Conservation (phyloP, 1,140 invertebrate genomes). For the Panagrolaimus sp. region DNA sequence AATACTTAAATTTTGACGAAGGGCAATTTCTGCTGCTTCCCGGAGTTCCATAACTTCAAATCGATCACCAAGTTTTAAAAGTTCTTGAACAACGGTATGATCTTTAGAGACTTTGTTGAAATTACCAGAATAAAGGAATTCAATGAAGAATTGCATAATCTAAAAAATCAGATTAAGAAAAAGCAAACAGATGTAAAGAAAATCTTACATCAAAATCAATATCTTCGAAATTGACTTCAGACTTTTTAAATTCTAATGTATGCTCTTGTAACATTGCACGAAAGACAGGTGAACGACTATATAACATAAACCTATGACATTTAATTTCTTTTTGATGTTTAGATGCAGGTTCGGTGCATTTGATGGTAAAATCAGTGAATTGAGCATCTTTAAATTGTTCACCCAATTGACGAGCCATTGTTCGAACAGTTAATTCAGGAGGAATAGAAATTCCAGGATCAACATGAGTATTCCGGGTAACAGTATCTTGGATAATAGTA, state of each 20-base stretch:
- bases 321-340: conserved; percentile 40
- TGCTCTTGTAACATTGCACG: conserved; percentile 57
- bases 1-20: conserved; percentile 27
- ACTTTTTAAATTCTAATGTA: conserved; percentile 45
- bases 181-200: conserved; percentile 20
- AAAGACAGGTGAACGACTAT: conserved; percentile 60
- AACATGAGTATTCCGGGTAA: conserved; percentile 42
- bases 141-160: conserved; percentile 48
- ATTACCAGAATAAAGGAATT: conserved; percentile 50
- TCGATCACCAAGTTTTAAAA: conserved; percentile 53
- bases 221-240: conserved; percentile 47
- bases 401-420: conserved; percentile 38
- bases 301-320: conserved; percentile 58
- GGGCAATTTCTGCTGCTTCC: conserved; percentile 52
- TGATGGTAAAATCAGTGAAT: conserved; percentile 57
- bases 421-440: conserved; percentile 4
- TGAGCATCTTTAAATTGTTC: conserved; percentile 33
- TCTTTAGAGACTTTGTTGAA: conserved; percentile 26
- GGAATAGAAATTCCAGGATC: conserved; percentile 15
- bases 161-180: conserved; percentile 20
- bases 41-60: conserved; percentile 53
- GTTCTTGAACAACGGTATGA: conserved; percentile 43
- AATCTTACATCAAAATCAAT: conserved; percentile 55
- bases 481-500: conserved; percentile 54
- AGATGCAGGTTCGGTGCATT: conserved; percentile 28